Base-by-base conservation (phyloP, 2,888 invertebrate genomes). In the Oscheius sp. region DNA sequence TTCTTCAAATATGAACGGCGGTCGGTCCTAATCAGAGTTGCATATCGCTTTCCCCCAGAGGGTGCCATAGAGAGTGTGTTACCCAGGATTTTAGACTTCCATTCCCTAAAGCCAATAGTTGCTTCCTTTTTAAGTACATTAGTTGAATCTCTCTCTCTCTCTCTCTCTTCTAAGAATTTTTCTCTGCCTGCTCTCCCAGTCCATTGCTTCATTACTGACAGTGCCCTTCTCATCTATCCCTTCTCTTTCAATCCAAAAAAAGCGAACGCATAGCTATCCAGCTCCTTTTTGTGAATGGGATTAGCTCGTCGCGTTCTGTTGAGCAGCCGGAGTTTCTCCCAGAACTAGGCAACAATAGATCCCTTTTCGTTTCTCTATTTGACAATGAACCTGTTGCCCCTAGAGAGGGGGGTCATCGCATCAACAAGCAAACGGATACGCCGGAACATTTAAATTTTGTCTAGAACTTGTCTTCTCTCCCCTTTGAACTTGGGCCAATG, bases 281-380 rank as follows among this genome's bases (percentile, higher is more conserved):
- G 27, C 6, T 15, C 27, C n/a, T 42, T 55, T 55, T 55, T 55
- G 55, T 55, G 34, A 55, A 55, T 55, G 20, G 33, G 55, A 55
- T 55, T 55, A 55, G n/a, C n/a, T 55, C n/a, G 55, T 55, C 55
- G 37, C 55, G 55, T 55, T 55, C 37, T 33, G 34, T 55, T 55
- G 55, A 33, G 34, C 55, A 55, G 23, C 55, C 55, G 55, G 55
- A 55, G 55, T 55, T 55, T 12, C 27, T 6, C 52, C 29, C 8
- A 42, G 15, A 17, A 17, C 17, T 17, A 42, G 12, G 5, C 42
- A 3, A 3, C 4, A 27, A 10, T 8, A 52, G 29, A 52, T n/a
- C 15, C 42, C 20, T 37, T 42, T 15, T 17, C 42, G 29, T 27
- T 27, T 52, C 52, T n/a, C n/a, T 42, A 42, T 42, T 42, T 42